Conservation (phyloP, 2,888 invertebrate species). For the Diplolepis rosae region DNA sequence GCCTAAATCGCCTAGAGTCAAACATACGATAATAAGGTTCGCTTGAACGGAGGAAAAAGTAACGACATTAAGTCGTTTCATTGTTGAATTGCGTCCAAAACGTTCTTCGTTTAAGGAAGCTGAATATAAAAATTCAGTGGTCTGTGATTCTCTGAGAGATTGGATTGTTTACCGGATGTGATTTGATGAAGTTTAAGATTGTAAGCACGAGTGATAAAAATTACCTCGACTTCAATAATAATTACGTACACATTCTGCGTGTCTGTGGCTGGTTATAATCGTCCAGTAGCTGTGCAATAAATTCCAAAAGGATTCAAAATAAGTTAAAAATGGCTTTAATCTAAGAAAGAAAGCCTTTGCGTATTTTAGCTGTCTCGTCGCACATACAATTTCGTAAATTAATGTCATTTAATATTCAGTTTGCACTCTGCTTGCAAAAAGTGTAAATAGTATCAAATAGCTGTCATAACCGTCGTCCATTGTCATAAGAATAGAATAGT, state of each 20-base stretch:
- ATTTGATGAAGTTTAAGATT: conserved; percentile 22
- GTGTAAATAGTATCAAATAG: conserved; percentile 15
- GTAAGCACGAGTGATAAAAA: conserved; percentile 29
- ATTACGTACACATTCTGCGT: neutral
- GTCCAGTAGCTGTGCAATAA: neutral
- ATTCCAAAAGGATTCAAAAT: neutral
- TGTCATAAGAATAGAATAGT: conserved; percentile 13
- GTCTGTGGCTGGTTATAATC: conserved; percentile 28
- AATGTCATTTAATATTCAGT: conserved; percentile 19
- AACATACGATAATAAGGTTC: neutral
- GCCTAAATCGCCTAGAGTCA: neutral
- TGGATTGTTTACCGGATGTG: conserved; percentile 12
- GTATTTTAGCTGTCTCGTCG: neutral
- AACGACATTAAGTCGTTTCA: conserved; percentile 17
- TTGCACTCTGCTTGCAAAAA: neutral
- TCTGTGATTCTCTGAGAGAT: conserved; percentile 14
- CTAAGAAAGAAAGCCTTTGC: neutral
- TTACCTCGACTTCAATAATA: conserved; percentile 26
- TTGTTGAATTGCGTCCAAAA: conserved; percentile 30
- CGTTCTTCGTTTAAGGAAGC: neutral
- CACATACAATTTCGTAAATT: neutral
- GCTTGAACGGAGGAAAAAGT: neutral
- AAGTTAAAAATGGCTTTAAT: neutral
- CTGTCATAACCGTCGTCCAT: conserved; percentile 27
- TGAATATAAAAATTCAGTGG: conserved; percentile 18